phyloP scores from a whole-genome alignment of 2,888 invertebrate species.

The Netelia inedita region DNA sequence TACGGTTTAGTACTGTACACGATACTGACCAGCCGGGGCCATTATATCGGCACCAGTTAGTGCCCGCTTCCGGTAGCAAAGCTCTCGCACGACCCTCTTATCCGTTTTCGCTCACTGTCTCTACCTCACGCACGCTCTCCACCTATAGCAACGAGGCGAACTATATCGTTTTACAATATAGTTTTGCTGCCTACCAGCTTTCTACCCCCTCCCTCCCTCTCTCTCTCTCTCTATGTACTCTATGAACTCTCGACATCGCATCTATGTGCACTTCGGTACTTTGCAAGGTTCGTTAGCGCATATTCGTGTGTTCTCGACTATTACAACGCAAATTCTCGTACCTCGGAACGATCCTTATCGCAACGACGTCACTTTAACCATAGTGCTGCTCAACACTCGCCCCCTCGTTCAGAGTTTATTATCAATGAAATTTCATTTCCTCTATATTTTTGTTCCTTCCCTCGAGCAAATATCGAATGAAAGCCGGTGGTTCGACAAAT shows the following conservation, averaged over 20 bases:
- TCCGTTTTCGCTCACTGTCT: not conserved
- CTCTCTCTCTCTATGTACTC: conserved; percentile 16
- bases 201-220: not conserved
- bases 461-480: conserved; percentile 8
- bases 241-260: not conserved
- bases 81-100: not conserved
- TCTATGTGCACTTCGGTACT: conserved; percentile 15
- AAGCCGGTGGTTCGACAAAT: not conserved
- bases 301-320: conserved; percentile 52
- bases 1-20: conserved; percentile 41
- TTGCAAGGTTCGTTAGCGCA: conserved; percentile 54
- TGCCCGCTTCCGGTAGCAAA: conserved; percentile 3
- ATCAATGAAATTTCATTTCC: conserved; percentile 40
- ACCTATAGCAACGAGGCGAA: not conserved
- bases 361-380: conserved; percentile 59
- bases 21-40: conserved; percentile 12
- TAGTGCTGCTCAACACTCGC: conserved; percentile 67
- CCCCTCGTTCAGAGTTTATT: conserved; percentile 48
- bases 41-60: conserved; percentile 45
- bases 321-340: conserved; percentile 58
- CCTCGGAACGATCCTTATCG: conserved; percentile 75
- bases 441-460: conserved; percentile 23
- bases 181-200: not conserved
- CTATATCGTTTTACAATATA: conserved; percentile 7
- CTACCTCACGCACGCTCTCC: not conserved